These are phyloP conservation scores for Naja naja DNA, from an alignment of 2,113 vertebrate genomes.

Conservation along the genomic window DNA sequence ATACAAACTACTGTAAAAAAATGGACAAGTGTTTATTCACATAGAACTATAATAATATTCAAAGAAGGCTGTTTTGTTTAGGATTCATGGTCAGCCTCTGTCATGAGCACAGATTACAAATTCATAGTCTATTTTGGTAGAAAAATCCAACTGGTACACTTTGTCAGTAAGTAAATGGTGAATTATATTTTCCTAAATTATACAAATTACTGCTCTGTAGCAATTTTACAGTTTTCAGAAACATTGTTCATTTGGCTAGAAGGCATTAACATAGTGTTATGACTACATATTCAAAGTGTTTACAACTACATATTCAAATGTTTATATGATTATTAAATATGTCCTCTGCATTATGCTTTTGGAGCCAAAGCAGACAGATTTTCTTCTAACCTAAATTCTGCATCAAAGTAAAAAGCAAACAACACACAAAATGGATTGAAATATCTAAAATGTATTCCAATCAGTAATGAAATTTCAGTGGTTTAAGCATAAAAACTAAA, in stretches of 20 bases:
- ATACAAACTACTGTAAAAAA: background rate
- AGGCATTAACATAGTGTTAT: background rate
- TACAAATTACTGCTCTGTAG: conserved; percentile 25
- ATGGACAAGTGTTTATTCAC: conserved; percentile 21
- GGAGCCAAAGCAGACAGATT: background rate
- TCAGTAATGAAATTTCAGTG: background rate
- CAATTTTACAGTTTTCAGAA: conserved; percentile 19
- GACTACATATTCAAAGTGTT: background rate
- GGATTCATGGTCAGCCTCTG: conserved; percentile 4
- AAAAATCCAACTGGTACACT: background rate
- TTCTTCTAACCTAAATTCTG: background rate
- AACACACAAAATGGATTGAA: background rate
- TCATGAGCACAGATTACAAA: conserved; percentile 22
- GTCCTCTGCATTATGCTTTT: background rate
- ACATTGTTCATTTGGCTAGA: conserved; percentile 1
- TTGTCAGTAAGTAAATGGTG: background rate
- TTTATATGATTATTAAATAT: background rate
- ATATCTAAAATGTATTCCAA: background rate
- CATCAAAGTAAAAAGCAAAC: background rate
- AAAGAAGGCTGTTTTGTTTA: conserved; percentile 3
- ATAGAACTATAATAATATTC: conserved; percentile 14
- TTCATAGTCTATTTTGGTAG: background rate
- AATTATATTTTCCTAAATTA: background rate
- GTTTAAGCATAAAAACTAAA: background rate
- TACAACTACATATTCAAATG: background rate